Base-by-base conservation (phyloP, 2,888 invertebrate genomes). In the Eupithecia abbreviata region DNA sequence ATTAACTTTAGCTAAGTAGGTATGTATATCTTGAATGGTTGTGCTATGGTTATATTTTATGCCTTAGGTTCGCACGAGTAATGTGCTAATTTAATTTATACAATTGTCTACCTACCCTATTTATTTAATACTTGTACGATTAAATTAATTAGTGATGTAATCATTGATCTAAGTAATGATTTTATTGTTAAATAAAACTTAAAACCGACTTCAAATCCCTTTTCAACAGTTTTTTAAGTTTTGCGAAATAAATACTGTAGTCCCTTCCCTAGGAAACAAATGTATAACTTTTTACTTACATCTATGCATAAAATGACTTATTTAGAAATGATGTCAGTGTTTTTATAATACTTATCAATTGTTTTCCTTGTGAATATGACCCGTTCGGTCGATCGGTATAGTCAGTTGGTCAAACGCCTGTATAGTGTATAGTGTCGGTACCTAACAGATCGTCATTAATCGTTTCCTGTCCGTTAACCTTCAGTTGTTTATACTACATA, bases 391-490 rank as follows among this genome's bases (percentile, higher is more conserved):
- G 49, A 7, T 45, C 6, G 9, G 47, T 47, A 9, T 9, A 47
- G 2, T 47, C 47, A 1, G 47, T 9, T 10, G 10, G 45, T 45
- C 5, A 30, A 30, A 30, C 30, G 30, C 30, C 30, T 30, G 30
- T 1, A 30, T 30, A 30, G 30, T 30, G 30, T 30, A 30, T 30
- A 7, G 45, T 5, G 7, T 45, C 5, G 6, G 13, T 62, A 62
- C 10, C 30, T 62, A 68, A 18, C 9, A 45, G 67, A 45, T 45
- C 45, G 62, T 62, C 30, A 62, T 62, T 62, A 30, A 68, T 68
- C 67, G 18, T 76, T 75, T 78, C 72, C 75, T 80, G 77, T 78
- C 77, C 78, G 62, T 79, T 78, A 77, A 82, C 78, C 80, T 79
- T 77, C 51, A 67, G 55, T 73, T 73, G 76, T 79, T 69, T 70